These are phyloP conservation scores for Chrysemys picta DNA, from an alignment of 2,113 vertebrate species.

Conservation along the genomic window DNA sequence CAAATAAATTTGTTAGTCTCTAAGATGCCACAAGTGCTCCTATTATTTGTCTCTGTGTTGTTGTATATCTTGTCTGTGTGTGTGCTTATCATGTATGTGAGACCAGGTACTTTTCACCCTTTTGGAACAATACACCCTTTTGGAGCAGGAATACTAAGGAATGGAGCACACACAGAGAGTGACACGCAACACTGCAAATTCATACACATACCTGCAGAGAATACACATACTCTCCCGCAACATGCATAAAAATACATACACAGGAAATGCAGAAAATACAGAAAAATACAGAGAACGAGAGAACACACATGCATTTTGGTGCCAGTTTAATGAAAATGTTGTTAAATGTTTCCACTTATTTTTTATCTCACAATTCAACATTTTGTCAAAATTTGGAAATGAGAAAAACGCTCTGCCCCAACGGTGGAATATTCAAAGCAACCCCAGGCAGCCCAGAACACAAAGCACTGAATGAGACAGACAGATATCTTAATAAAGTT, in stretches of 20 bases:
- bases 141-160: background rate
- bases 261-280: too few relatives aligned
- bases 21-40: too few relatives aligned
- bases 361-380: background rate
- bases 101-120: background rate
- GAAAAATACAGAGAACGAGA: too few relatives aligned
- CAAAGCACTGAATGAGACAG: background rate
- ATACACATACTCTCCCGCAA: too few relatives aligned
- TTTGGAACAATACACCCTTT: too few relatives aligned
- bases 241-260: too few relatives aligned
- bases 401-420: background rate
- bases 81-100: rapidly evolving
- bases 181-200: too few relatives aligned
- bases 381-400: background rate
- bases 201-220: too few relatives aligned
- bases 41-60: background rate
- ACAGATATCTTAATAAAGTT: background rate
- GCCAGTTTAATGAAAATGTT: too few relatives aligned
- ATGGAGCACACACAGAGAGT: background rate
- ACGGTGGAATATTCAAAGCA: background rate
- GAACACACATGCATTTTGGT: too few relatives aligned
- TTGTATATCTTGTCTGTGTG: background rate
- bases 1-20: too few relatives aligned
- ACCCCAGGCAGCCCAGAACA: background rate
- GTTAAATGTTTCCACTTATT: background rate